Percentiles rank a stretch among this genome's conserved stretches.
phyloP scores from a whole-genome alignment of 2,888 invertebrate genomes.

The Athalia rosae region DNA sequence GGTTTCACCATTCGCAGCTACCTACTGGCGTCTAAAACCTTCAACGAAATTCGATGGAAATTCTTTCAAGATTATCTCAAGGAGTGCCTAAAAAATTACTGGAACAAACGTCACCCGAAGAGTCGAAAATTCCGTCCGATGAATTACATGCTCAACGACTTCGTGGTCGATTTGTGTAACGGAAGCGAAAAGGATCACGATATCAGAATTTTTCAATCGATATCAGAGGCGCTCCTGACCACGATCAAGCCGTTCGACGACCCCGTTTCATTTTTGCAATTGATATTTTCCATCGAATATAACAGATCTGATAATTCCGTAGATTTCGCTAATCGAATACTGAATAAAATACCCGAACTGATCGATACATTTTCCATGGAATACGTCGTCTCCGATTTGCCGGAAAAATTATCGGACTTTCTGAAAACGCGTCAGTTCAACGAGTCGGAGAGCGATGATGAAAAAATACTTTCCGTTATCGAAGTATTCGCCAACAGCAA shows the following conservation, averaged over 20 bases:
- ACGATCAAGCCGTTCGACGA: slow-evolving; percentile 53
- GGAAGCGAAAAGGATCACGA: background rate
- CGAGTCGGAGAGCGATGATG: background rate
- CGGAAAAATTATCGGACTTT: slow-evolving; percentile 47
- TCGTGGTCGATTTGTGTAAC: slow-evolving; percentile 29
- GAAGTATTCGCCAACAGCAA: slow-evolving; percentile 45
- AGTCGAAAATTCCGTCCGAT: slow-evolving; percentile 46
- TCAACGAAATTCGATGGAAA: slow-evolving; percentile 50
- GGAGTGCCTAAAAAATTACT: slow-evolving; percentile 47
- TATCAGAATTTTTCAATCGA: slow-evolving; percentile 43
- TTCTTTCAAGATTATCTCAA: slow-evolving; percentile 47
- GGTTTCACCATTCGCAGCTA: slow-evolving; percentile 34
- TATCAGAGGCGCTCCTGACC: slow-evolving; percentile 48
- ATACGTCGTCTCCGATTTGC: slow-evolving; percentile 43
- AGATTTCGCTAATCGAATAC: slow-evolving; percentile 46
- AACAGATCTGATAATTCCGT: background rate
- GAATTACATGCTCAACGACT: slow-evolving; percentile 47
- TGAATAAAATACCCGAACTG: slow-evolving; percentile 38
- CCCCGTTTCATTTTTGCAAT: slow-evolving; percentile 50
- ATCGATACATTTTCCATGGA: slow-evolving; percentile 46
- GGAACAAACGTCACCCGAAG: slow-evolving; percentile 51
- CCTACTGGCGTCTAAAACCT: slow-evolving; percentile 1
- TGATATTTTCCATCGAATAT: slow-evolving; percentile 49
- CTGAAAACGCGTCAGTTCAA: slow-evolving; percentile 20
- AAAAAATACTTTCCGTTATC: slow-evolving; percentile 33